Percentiles rank a stretch among this genome's conserved stretches.
These are phyloP conservation scores for Cyanoderma ruficeps DNA, from an alignment of 2,113 vertebrate genomes.

Conservation along the genomic window DNA sequence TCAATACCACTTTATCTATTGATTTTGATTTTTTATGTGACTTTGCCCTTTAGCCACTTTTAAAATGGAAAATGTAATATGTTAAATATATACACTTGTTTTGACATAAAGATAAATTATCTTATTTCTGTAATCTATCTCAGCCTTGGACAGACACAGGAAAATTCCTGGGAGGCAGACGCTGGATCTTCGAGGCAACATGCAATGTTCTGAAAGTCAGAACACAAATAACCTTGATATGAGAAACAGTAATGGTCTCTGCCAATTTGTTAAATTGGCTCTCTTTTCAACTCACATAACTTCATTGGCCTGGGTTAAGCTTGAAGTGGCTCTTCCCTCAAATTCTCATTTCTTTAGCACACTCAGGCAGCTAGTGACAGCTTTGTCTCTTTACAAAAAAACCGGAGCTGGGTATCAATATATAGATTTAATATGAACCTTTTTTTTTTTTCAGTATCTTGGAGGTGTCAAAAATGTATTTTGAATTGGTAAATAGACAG, in stretches of 20 bases:
- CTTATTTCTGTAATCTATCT: conserved; percentile 48
- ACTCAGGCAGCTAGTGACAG: not conserved
- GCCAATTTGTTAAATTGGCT: conserved; percentile 29
- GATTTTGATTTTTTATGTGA: not conserved
- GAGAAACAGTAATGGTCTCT: not conserved
- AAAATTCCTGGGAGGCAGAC: conserved; percentile 39
- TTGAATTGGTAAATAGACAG: conserved; percentile 43
- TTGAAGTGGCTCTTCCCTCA: not conserved
- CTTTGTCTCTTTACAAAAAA: not conserved
- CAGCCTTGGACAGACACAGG: not conserved
- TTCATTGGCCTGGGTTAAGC: not conserved
- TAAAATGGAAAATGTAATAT: conserved; percentile 38
- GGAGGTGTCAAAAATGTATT: not conserved
- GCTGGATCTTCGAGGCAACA: not conserved
- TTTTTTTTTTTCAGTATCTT: not conserved
- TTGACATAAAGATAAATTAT: conserved; percentile 59
- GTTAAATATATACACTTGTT: conserved; percentile 36
- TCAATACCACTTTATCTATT: not conserved
- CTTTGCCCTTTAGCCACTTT: conserved; percentile 26
- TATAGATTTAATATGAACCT: conserved; percentile 4
- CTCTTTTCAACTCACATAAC: not conserved
- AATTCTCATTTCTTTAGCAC: not conserved
- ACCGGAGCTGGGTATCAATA: not conserved
- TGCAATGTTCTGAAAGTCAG: conserved; percentile 22
- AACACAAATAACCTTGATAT: conserved; percentile 31